These are phyloP conservation scores for Liodrosophila aerea DNA, from an alignment of 2,888 invertebrate species.

Conservation along the genomic window DNA sequence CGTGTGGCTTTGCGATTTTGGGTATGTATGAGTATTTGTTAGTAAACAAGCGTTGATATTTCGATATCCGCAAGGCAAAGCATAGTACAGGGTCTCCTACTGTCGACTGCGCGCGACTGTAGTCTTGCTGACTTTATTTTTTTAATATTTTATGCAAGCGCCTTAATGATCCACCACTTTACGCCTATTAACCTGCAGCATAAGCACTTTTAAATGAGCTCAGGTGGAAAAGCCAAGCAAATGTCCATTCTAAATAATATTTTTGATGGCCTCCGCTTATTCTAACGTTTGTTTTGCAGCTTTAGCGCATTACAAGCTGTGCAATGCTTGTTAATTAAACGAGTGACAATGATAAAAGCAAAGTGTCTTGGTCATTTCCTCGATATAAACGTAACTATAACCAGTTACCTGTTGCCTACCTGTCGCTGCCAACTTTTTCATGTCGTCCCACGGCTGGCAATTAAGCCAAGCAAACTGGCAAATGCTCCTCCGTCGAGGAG, in stretches of 20 bases:
- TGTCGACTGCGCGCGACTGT: too few relatives aligned
- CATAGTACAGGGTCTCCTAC: too few relatives aligned
- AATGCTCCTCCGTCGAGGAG: constrained; percentile 28
- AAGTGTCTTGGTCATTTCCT: constrained; percentile 29
- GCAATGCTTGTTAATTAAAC: constrained; percentile 52
- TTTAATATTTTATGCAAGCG: too few relatives aligned
- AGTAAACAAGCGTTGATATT: too few relatives aligned
- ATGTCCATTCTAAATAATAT: background rate
- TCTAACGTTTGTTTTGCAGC: background rate
- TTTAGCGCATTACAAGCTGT: background rate
- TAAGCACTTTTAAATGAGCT: too few relatives aligned
- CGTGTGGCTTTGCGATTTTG: too few relatives aligned
- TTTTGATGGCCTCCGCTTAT: background rate
- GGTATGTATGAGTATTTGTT: too few relatives aligned
- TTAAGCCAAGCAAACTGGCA: constrained; percentile 60
- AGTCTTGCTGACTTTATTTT: too few relatives aligned
- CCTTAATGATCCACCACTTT: too few relatives aligned
- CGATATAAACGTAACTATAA: constrained; percentile 30
- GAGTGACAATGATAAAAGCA: constrained; percentile 51
- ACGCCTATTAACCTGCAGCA: too few relatives aligned
- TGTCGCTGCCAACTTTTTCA: constrained; percentile 23
- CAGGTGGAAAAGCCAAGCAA: background rate
- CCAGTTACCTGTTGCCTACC: constrained; percentile 40
- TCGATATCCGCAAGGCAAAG: too few relatives aligned
- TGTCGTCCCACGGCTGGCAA: constrained; percentile 63